phyloP scores from a whole-genome alignment of 1,140 invertebrate species.

The Branchinecta lynchi region DNA sequence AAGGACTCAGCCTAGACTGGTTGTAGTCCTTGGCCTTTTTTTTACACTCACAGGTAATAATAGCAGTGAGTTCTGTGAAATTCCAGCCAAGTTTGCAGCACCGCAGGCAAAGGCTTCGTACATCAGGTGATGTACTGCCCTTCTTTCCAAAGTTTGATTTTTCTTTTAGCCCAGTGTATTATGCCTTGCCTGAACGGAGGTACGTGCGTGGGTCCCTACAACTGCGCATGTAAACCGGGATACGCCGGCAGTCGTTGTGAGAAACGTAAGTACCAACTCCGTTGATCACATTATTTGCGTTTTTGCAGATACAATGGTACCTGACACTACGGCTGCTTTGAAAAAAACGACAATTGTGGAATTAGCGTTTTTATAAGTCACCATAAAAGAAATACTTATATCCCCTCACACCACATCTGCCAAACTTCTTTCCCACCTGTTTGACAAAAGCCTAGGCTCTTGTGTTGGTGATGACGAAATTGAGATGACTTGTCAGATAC shows the following conservation, averaged over 20 bases:
- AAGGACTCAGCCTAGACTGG: too few species aligned
- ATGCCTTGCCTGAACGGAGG: slow-evolving; percentile 33
- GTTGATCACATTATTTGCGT: neutral
- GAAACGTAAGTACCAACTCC: slow-evolving; percentile 23
- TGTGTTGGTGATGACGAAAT: too few species aligned
- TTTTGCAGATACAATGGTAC: neutral
- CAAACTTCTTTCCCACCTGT: too few species aligned
- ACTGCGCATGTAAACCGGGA: slow-evolving; percentile 30
- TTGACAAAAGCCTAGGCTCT: too few species aligned
- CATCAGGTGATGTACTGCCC: too few species aligned
- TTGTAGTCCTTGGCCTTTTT: neutral
- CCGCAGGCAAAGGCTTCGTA: too few species aligned
- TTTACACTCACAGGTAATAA: slow-evolving; percentile 12
- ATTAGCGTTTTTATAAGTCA: too few species aligned
- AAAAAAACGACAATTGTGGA: too few species aligned
- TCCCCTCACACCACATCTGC: too few species aligned
- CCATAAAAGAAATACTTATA: too few species aligned
- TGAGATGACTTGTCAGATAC: too few species aligned
- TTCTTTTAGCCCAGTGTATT: slow-evolving; percentile 25
- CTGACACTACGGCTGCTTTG: too few species aligned
- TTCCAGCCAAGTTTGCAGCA: neutral
- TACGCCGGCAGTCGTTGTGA: slow-evolving; percentile 20
- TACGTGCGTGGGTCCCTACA: slow-evolving; percentile 29
- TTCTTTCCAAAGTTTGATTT: neutral
- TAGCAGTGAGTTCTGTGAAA: slow-evolving; percentile 10